Evolutionary conservation across 2,888 invertebrate genomes (phyloP), one percentile per base, ranked within the genome.

Genomic region (Brachyptera putata): DNA sequence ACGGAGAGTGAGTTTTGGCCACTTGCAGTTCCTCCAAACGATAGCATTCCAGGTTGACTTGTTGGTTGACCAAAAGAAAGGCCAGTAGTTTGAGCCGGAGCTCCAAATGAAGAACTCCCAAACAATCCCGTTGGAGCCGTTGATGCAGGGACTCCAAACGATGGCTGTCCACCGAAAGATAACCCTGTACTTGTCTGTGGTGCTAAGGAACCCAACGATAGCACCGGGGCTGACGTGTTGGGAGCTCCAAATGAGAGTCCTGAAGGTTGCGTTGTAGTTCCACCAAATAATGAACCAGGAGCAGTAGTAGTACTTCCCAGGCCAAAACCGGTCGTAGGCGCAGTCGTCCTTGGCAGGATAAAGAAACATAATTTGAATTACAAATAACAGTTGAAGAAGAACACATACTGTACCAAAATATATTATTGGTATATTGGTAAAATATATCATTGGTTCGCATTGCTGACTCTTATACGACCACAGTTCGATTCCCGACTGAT

Each of bases 321-420:
- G 70, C 72, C 76, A 61, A 79, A 79, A 14, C 79, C 76, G 22
- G 77, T 72, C 39, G 75, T 70, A 22, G 74, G 72, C n/a, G 78
- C 77, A 16, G 16, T n/a, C n/a, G n/a, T 41, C n/a, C 41, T 48
- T 21, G 4, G 22, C n/a, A 24, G 13, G 24, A 48, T 18, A 48
- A 48, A 22, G 22, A 24, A 22, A 48, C n/a, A n/a, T n/a, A n/a
- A n/a, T n/a, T n/a, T n/a, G n/a, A n/a, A n/a, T n/a, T n/a, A n/a
- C n/a, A n/a, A n/a, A n/a, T n/a, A n/a, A n/a, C n/a, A n/a, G n/a
- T n/a, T n/a, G n/a, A n/a, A n/a, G n/a, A n/a, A n/a, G n/a, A n/a
- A n/a, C n/a, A n/a, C n/a, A n/a, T n/a, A n/a, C n/a, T n/a, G n/a
- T n/a, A n/a, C n/a, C n/a, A n/a, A n/a, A n/a, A n/a, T n/a, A n/a